Conservation (phyloP, 2,797 vertebrate species). For the Lithobates sylvaticus region DNA sequence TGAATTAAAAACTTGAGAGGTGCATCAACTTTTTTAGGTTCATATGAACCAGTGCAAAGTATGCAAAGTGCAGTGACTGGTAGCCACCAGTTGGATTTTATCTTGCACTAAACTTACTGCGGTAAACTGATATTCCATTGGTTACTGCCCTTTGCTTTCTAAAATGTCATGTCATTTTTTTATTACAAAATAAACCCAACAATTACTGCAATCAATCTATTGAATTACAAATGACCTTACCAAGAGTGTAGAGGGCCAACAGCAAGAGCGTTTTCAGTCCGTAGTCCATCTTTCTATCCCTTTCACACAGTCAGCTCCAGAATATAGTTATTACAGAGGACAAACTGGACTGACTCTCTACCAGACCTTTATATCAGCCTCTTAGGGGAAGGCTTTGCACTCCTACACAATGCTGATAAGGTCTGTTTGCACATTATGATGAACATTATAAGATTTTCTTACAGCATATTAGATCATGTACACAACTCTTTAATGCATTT, state of each 20-base stretch:
- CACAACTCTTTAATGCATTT: not conserved
- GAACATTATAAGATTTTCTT: not conserved
- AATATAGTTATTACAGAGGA: not conserved
- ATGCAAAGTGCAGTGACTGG: too few relatives aligned
- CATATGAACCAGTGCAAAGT: too few relatives aligned
- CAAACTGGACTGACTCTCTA: not conserved
- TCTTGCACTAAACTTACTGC: too few relatives aligned
- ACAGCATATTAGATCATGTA: not conserved
- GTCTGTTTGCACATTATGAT: not conserved
- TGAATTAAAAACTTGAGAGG: too few relatives aligned
- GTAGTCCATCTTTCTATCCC: not conserved
- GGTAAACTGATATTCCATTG: too few relatives aligned
- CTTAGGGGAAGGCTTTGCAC: not conserved
- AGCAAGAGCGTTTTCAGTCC: not conserved
- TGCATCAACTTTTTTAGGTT: too few relatives aligned
- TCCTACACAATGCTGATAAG: constrained; percentile 15
- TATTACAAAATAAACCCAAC: not conserved
- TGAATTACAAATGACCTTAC: not conserved
- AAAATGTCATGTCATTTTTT: too few relatives aligned
- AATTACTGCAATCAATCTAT: not conserved
- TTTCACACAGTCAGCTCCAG: not conserved
- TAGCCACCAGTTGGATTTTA: too few relatives aligned
- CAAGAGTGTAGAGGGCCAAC: constrained; percentile 3
- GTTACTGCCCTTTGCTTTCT: too few relatives aligned
- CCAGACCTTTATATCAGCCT: not conserved